Evolutionary conservation across 2,113 vertebrate genomes (phyloP).

Genomic region (Zosterops lateralis): DNA sequence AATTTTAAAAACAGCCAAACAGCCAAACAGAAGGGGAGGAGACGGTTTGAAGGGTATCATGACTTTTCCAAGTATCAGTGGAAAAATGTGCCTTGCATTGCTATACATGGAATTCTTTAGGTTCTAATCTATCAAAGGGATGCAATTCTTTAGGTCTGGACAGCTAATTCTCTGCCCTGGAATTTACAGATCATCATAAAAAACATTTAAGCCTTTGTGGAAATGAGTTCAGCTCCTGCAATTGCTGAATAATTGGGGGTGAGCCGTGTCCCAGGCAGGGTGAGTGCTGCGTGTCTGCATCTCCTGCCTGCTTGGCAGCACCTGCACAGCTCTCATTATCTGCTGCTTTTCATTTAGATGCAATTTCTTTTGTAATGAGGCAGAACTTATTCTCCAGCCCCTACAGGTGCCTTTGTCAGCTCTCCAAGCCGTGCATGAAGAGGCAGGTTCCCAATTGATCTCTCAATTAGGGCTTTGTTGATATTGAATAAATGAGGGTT

Average conservation of each 20-base stretch:
- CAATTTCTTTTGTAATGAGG: slow-evolving; percentile 64
- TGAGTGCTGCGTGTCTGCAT: neutral
- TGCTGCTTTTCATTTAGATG: slow-evolving; percentile 42
- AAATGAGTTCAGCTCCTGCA: slow-evolving; percentile 2
- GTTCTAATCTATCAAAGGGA: slow-evolving; percentile 1
- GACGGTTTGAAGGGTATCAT: neutral
- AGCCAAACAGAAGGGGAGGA: neutral
- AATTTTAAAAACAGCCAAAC: neutral
- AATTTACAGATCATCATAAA: slow-evolving; percentile 3
- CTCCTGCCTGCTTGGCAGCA: neutral
- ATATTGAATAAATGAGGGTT: neutral
- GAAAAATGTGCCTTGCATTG: neutral
- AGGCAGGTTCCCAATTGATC: neutral
- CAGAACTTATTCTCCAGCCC: slow-evolving; percentile 47
- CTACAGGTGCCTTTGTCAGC: slow-evolving; percentile 54
- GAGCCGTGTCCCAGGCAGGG: neutral
- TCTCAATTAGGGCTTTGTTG: slow-evolving; percentile 32
- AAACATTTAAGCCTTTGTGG: neutral
- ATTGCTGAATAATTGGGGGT: neutral
- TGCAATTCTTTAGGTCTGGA: neutral
- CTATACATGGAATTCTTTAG: neutral
- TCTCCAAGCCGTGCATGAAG: neutral
- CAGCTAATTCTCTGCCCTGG: slow-evolving; percentile 7
- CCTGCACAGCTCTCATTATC: neutral
- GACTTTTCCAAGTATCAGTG: neutral